Percentiles rank a stretch among this genome's conserved stretches.
phyloP scores from a whole-genome alignment of 1,140 invertebrate genomes.

The Lamellibrachia luymesi region DNA sequence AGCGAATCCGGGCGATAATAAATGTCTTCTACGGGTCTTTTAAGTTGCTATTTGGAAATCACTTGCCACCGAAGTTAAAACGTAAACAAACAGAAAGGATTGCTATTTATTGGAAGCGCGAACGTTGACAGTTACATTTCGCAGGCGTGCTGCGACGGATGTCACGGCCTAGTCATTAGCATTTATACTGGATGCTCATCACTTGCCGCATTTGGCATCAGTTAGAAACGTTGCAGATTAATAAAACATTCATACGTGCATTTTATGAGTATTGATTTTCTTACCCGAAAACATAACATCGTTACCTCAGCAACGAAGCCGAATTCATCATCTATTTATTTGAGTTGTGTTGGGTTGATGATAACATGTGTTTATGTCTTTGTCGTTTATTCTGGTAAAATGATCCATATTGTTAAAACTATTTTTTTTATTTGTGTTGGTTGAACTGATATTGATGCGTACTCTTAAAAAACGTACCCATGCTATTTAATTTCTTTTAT shows the following conservation, averaged over 20 bases:
- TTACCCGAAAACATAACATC: background rate
- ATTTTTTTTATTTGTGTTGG: background rate
- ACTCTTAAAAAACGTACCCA: too few relatives aligned
- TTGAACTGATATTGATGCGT: background rate
- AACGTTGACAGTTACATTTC: background rate
- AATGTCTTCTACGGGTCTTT: background rate
- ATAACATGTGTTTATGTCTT: too few relatives aligned
- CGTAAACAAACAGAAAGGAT: background rate
- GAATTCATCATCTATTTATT: background rate
- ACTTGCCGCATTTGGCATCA: too few relatives aligned
- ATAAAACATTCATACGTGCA: background rate
- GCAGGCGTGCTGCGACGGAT: background rate
- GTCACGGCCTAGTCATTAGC: background rate
- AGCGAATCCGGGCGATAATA: background rate
- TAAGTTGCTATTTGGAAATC: background rate
- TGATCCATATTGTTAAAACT: background rate
- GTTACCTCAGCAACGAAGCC: background rate
- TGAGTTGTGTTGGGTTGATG: too few relatives aligned
- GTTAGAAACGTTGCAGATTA: too few relatives aligned
- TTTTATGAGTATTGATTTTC: background rate
- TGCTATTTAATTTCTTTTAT: too few relatives aligned
- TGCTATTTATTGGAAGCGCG: background rate
- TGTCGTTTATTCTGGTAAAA: background rate
- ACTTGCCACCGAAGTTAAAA: background rate
- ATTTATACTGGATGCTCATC: too few relatives aligned